Evolutionary conservation across 2,113 vertebrate genomes (phyloP), one percentile per base, ranked within the genome.

Genomic region (Condylura cristata): DNA sequence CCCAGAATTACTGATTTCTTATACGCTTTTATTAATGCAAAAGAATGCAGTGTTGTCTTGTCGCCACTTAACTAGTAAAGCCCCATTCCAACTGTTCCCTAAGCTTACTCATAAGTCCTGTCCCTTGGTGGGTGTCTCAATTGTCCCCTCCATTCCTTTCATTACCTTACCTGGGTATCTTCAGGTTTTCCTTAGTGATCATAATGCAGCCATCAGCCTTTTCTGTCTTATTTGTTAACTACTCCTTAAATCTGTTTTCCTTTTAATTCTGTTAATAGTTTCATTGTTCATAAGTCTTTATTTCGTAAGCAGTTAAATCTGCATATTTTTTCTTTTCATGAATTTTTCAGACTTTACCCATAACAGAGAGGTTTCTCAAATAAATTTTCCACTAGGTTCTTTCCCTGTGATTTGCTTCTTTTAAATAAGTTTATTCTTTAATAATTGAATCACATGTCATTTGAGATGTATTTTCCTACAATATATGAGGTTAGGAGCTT

Each of bases 211-310:
- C 51, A 76, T n/a, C 39, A 82, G 5, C 3, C 3, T 76, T 74
- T 66, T 71, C 60, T 76, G 30, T 61, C 44, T 85, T 96, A 51
- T 34, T 84, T 44, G 32, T 88, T 72, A 91, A 85, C 84, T 76
- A 81, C 28, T 51, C 28, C 26, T 61, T 11, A 71, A 92, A 93
- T 86, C 53, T 68, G 11, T 81, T 82, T 48, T 65, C 10, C 72
- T 95, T 93, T 89, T 76, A 60, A 87, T 74, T 94, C 37, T 86
- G 90, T 74, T 34, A 37, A 68, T n/a, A 79, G 68, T 91, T 83
- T 95, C 58, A 68, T 66, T 87, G 63, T n/a, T 87, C n/a, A 5
- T 37, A 86, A 93, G 28, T 63, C 44, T 87, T 92, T 88, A 65
- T 66, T 89, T 88, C 61, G 26, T 94, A 93, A 79, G 22, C 37